Percentiles rank a stretch among this genome's conserved stretches.
These are phyloP conservation scores for Gadopsis bispinosus DNA, from an alignment of 2,797 vertebrate genomes.

Conservation along the genomic window DNA sequence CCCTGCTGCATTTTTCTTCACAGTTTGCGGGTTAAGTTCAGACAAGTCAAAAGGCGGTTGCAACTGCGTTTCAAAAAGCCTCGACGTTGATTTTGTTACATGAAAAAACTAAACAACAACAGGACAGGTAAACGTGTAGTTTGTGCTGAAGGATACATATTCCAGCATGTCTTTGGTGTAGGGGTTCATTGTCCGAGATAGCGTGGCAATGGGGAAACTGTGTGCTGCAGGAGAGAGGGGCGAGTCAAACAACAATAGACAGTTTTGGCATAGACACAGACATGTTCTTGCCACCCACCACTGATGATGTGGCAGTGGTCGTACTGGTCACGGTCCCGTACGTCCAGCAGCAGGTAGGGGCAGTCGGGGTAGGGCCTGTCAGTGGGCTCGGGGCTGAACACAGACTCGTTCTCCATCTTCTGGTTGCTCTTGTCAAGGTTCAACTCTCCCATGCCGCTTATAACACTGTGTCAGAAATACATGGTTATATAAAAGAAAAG, in stretches of 20 bases:
- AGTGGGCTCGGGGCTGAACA: slow-evolving; percentile 33
- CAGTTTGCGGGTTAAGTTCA: slow-evolving; percentile 75
- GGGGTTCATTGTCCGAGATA: slow-evolving; percentile 94
- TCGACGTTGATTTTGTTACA: neutral
- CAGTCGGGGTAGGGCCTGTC: slow-evolving; percentile 90
- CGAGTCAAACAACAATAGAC: neutral
- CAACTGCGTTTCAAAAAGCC: neutral
- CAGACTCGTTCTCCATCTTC: slow-evolving; percentile 40
- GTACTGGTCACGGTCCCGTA: slow-evolving; percentile 90
- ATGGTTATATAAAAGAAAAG: no score
- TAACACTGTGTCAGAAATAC: slow-evolving; percentile 80
- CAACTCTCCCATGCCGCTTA: slow-evolving; percentile 93
- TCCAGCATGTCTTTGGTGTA: slow-evolving; percentile 91
- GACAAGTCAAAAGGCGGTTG: neutral
- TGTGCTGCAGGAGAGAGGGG: slow-evolving; percentile 82
- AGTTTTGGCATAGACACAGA: no score
- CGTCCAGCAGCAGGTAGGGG: slow-evolving; percentile 95
- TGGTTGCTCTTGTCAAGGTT: slow-evolving; percentile 83
- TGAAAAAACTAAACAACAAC: neutral
- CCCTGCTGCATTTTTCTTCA: slow-evolving; percentile 91
- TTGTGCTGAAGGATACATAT: slow-evolving; percentile 93
- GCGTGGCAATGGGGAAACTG: slow-evolving; percentile 89
- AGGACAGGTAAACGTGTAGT: neutral
- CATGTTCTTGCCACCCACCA: slow-evolving; percentile 78
- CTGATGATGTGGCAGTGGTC: slow-evolving; percentile 92